Conservation (phyloP, 2,113 vertebrate genomes). For the Muscicapa adusta region DNA sequence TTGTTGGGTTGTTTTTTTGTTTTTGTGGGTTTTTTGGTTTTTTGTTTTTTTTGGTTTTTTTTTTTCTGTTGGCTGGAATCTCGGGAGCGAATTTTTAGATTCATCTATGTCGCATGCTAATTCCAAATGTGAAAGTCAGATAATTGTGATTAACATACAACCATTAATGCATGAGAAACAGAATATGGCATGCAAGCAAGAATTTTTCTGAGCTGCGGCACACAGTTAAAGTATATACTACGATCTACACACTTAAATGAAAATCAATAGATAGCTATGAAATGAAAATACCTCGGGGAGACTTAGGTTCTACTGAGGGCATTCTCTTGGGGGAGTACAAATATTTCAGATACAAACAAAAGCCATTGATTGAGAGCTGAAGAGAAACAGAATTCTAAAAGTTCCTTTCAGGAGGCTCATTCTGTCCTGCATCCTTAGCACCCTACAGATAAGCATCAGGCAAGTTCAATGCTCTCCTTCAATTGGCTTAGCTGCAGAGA, state of each 20-base stretch:
- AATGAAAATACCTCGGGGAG: slow-evolving; percentile 43
- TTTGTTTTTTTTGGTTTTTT: background rate
- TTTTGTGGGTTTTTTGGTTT: too few relatives aligned
- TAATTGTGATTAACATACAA: slow-evolving; percentile 1
- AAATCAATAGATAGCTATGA: slow-evolving; percentile 66
- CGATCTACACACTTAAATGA: slow-evolving; percentile 47
- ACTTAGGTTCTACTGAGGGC: background rate
- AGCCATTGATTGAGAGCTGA: slow-evolving; percentile 33
- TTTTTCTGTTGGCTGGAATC: background rate
- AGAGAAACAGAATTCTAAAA: background rate
- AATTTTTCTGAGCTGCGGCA: slow-evolving; percentile 31
- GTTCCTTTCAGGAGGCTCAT: slow-evolving; percentile 39
- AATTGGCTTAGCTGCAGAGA: background rate
- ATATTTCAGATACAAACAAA: slow-evolving; percentile 46
- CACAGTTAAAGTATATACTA: background rate
- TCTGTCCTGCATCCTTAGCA: background rate
- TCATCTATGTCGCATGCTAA: background rate
- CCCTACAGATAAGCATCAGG: slow-evolving; percentile 41
- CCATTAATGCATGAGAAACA: background rate
- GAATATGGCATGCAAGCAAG: background rate
- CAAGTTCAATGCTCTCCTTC: slow-evolving; percentile 33
- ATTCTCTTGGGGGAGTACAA: slow-evolving; percentile 25
- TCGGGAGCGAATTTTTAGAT: background rate
- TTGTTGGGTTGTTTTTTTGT: too few relatives aligned
- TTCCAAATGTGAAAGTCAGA: background rate